Conservation (phyloP, 2,888 invertebrate species). For the Tiliacea citrago region DNA sequence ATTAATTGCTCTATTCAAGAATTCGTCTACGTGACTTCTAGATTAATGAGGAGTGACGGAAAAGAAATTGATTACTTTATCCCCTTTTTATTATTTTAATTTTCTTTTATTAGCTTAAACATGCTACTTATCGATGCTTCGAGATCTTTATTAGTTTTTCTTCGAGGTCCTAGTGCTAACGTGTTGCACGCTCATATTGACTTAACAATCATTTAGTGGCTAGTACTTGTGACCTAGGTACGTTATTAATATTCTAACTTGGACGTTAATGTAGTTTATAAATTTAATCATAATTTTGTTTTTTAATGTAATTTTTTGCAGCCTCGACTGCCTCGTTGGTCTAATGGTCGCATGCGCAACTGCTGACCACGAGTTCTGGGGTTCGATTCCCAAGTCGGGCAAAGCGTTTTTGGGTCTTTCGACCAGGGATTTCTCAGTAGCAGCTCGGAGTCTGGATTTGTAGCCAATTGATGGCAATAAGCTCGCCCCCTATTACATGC, state of each 20-base stretch:
- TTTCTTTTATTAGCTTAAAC: slow-evolving; percentile 34
- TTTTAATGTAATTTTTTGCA: slow-evolving; percentile 6
- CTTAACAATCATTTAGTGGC: slow-evolving; percentile 66
- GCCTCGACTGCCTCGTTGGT: no score
- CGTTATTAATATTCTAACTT: slow-evolving; percentile 46
- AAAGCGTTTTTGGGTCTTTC: no score
- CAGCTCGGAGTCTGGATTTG: no score
- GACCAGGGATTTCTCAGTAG: no score
- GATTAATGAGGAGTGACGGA: slow-evolving; percentile 7
- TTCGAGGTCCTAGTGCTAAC: slow-evolving; percentile 52
- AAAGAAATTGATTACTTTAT: slow-evolving; percentile 34
- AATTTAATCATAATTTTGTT: slow-evolving; percentile 42
- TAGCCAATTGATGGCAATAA: no score
- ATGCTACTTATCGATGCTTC: slow-evolving; percentile 56
- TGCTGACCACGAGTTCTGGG: no score
- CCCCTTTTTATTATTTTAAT: slow-evolving; percentile 14
- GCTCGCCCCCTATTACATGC: no score
- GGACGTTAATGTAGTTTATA: slow-evolving; percentile 42
- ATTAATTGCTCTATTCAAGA: slow-evolving; percentile 48
- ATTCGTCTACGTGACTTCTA: slow-evolving; percentile 35
- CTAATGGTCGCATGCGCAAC: no score
- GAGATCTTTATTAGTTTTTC: slow-evolving; percentile 59
- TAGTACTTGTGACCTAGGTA: slow-evolving; percentile 44
- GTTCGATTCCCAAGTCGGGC: no score
- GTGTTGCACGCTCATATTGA: slow-evolving; percentile 70